Evolutionary conservation across 1,140 invertebrate genomes (phyloP).

Genomic region (Acyrthosiphon pisum): DNA sequence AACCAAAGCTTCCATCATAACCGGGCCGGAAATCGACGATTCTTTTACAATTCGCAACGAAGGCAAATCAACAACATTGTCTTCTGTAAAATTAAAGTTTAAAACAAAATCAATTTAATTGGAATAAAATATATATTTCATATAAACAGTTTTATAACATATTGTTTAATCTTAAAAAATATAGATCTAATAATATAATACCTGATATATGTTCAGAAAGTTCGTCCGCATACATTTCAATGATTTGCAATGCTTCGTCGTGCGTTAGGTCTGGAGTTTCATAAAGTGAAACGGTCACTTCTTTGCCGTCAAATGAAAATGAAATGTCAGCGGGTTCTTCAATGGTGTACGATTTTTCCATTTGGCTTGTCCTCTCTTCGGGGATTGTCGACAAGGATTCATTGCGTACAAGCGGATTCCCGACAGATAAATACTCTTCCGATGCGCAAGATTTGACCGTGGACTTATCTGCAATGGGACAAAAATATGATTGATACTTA

Average conservation of each 20-base stretch:
- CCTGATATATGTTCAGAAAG: conserved; percentile 85
- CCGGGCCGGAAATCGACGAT: conserved; percentile 83
- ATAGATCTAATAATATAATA: conserved; percentile 59
- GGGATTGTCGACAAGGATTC: conserved; percentile 87
- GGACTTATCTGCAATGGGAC: conserved; percentile 6
- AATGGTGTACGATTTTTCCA: conserved; percentile 74
- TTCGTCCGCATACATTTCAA: conserved; percentile 93
- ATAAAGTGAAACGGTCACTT: conserved; percentile 87
- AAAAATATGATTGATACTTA: not conserved
- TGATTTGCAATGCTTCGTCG: conserved; percentile 87
- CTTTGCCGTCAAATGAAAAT: conserved; percentile 89
- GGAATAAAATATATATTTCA: not conserved
- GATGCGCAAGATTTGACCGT: conserved; percentile 47
- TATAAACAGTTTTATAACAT: not conserved
- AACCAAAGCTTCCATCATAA: conserved; percentile 88
- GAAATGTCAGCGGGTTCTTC: conserved; percentile 85
- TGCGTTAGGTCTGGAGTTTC: conserved; percentile 91
- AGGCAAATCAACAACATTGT: conserved; percentile 86
- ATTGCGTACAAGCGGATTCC: conserved; percentile 70
- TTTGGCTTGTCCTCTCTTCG: conserved; percentile 86
- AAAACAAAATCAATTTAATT: not conserved
- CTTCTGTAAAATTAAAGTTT: conserved; percentile 66
- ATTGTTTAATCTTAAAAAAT: not conserved
- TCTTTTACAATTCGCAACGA: conserved; percentile 87
- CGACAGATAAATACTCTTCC: conserved; percentile 33